Base-by-base conservation (phyloP, 2,113 vertebrate genomes). In the Mus pahari region DNA sequence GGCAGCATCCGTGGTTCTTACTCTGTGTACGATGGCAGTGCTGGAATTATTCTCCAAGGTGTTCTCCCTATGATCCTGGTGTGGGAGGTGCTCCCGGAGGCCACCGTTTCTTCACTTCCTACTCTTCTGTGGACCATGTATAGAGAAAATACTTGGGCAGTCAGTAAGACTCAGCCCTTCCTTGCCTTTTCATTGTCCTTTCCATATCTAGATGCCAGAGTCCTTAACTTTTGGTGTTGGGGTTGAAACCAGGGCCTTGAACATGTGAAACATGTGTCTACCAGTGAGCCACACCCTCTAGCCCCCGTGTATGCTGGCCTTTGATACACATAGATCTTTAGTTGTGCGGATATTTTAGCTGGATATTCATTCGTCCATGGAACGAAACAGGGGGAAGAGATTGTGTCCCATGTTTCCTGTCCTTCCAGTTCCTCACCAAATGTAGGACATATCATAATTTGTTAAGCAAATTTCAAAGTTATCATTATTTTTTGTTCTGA, bases 401-500 rank as follows among this genome's bases (percentile, higher is more conserved):
- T 84, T 90, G 36, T 68, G 3, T 48, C 31, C 26, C 45, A 83
- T 0, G 55, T 82, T 89, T 88, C 86, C 26, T 88, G 36, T 96
- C 22, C 7, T 39, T 31, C 86, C 75, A 22, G 71, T 84, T 94
- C 42, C 48, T 93, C 68, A 16, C 81, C 66, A 81, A 71, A 55
- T 88, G 6, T 66, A 84, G 50, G 31, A 60, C 42, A 48, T 89
- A 78, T 2, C 39, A 39, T 39, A 5, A 89, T 91, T 94, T 70
- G 16, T 68, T 55, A 90, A 94, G 78, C 39, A 91, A 94, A 94
- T 75, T 94, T 50, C 71, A 77, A 93, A 62, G 48, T 84, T 68
- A 39, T 94, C 3, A 8, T 79, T 92, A 58, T 60, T 62, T 39
- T 79, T 95, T 91, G 94, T 91, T 70, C 82, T 92, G 82, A 64